These are phyloP conservation scores for Nomada ruficornis DNA, from an alignment of 2,888 invertebrate species.

Conservation along the genomic window DNA sequence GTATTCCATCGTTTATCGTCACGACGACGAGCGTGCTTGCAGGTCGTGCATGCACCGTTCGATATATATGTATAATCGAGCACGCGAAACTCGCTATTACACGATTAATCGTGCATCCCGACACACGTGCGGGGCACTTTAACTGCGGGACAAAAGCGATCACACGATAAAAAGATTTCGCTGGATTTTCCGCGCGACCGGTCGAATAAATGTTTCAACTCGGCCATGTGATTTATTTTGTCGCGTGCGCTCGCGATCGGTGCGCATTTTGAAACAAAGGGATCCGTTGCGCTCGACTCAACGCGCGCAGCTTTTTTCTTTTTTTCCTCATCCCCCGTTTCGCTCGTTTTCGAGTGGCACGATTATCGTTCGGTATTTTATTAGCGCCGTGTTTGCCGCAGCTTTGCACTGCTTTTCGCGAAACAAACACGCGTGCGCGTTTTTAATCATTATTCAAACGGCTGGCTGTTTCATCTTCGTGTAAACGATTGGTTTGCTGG, in stretches of 20 bases:
- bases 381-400: conserved; percentile 12
- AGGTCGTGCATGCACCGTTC: background rate
- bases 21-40: background rate
- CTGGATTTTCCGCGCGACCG: conserved; percentile 33
- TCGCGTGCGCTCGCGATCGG: background rate
- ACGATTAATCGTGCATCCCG: conserved; percentile 40
- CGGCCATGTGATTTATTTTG: conserved; percentile 49
- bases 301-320: background rate
- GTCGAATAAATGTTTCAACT: conserved; percentile 51
- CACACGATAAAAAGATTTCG: conserved; percentile 53
- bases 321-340: too few species aligned
- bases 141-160: conserved; percentile 39
- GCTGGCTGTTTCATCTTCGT: background rate
- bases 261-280: conserved; percentile 36
- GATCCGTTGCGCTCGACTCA: conserved; percentile 33
- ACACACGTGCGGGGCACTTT: conserved; percentile 11
- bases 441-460: conserved; percentile 26
- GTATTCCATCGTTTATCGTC: conserved; percentile 55
- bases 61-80: background rate
- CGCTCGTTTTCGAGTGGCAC: background rate
- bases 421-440: background rate
- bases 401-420: conserved; percentile 22
- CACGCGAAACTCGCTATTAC: conserved; percentile 42
- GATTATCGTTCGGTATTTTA: conserved; percentile 39
- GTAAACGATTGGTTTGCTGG: background rate